Conservation (phyloP, 2,113 vertebrate genomes). For the Varanus komodoensis region DNA sequence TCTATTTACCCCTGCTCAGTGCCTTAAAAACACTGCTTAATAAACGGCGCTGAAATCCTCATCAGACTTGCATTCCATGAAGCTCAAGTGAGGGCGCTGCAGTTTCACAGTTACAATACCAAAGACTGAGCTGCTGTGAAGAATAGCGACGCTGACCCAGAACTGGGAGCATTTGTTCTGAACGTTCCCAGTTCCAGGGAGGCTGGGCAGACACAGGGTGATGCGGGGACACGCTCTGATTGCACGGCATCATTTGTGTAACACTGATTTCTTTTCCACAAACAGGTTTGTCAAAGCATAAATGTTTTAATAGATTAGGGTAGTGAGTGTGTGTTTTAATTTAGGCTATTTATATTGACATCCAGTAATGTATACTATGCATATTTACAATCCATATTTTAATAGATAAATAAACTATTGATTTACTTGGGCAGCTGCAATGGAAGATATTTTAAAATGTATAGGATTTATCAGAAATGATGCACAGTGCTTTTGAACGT, state of each 20-base stretch:
- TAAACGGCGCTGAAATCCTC: background rate
- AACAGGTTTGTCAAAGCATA: rapidly evolving
- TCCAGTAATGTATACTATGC: background rate
- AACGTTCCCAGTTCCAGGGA: background rate
- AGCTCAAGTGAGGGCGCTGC: rapidly evolving
- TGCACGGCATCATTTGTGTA: background rate
- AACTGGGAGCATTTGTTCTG: background rate
- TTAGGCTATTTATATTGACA: background rate
- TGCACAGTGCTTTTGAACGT: conserved; percentile 25
- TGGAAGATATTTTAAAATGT: conserved; percentile 9
- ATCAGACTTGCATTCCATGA: background rate
- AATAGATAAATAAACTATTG: background rate
- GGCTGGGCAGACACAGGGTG: rapidly evolving
- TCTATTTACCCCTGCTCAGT: background rate
- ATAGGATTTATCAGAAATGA: conserved; percentile 23
- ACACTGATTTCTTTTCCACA: background rate
- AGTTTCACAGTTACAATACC: rapidly evolving
- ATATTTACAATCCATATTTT: background rate
- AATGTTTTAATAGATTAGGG: background rate
- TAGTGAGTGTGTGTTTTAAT: background rate
- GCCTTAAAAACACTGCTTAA: background rate
- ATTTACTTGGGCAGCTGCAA: background rate
- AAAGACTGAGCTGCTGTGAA: background rate
- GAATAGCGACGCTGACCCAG: background rate
- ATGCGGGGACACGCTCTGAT: rapidly evolving